Evolutionary conservation across 2,888 invertebrate genomes (phyloP).

Genomic region (Zygogramma bicolorata): DNA sequence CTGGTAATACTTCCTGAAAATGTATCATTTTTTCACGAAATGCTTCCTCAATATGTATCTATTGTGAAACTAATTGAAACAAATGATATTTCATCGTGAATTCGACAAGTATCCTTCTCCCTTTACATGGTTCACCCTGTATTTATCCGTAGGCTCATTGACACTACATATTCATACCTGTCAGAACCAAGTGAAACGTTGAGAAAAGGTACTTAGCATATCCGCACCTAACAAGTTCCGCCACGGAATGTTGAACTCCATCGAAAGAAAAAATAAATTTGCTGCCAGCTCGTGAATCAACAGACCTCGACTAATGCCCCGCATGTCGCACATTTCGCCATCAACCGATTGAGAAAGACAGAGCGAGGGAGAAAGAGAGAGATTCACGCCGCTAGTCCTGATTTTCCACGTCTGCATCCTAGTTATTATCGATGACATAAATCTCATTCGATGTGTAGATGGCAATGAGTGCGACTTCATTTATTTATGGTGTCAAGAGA

Average conservation of each 20-base stretch:
- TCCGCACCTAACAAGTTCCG: slow-evolving; percentile 8
- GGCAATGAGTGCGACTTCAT: slow-evolving; percentile 19
- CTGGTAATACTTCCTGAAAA: no score
- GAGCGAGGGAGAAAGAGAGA: not conserved
- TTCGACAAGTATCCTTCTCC: not conserved
- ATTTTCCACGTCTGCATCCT: slow-evolving; percentile 18
- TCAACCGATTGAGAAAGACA: slow-evolving; percentile 5
- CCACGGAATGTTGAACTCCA: not conserved
- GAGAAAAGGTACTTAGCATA: not conserved
- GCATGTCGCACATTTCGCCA: slow-evolving; percentile 12
- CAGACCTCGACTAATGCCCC: slow-evolving; percentile 21
- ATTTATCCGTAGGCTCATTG: not conserved
- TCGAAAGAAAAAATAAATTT: not conserved
- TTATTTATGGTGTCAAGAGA: slow-evolving; percentile 4
- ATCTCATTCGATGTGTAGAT: slow-evolving; percentile 12
- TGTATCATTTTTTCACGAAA: no score
- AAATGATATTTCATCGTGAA: no score
- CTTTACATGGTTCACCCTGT: not conserved
- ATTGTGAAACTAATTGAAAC: no score
- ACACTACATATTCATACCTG: not conserved
- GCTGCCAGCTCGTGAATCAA: slow-evolving; percentile 8
- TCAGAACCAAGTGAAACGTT: not conserved
- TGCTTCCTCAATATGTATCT: no score
- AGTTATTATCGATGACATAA: slow-evolving; percentile 24
- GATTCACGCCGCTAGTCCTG: not conserved